Evolutionary conservation across 2,888 invertebrate species (phyloP), one percentile per base, ranked within the genome.

Genomic region (Aspidapion aeneum): DNA sequence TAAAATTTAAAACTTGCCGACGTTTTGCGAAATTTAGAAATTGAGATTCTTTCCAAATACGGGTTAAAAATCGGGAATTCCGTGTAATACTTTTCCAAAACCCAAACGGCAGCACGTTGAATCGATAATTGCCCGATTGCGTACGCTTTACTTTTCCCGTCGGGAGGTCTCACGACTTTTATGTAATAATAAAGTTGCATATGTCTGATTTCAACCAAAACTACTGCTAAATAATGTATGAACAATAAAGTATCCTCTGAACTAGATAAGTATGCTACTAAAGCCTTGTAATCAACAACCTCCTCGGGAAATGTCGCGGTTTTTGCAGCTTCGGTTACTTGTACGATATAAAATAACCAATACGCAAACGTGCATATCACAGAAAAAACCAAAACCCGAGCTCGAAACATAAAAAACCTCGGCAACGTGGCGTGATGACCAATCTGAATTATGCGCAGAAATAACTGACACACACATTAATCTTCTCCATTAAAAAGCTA

Each of bases 51-150:
- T 77, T 97, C 96, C 74, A 97, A 83, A 78, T 97, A 97, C 0
- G 97, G 97, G 82, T 99, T 99, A 77, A 96, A 99, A 70, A 96
- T 93, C 0, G 95, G 90, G 79, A 99, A 99, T 76, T 96, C 96
- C 0, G 94, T 91, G 76, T 98, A 97, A 80, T 99, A 99, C 73
- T 90, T 91, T 79, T 98, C 95, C 51, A 98, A 81, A 2, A 96
- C 90, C 91, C 94, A 94, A 7, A 96, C 93, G 0, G 98, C 97
- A 0, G 98, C 95, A 73, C 97, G 83, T 78, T 98, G 98, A 72
- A 98, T 94, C 73, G 96, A 96, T 66, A 98, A 82, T 78, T 93
- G 91, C 0, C 94, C 94, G 16, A 96, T 88, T n/a, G 89, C 87
- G 78, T 94, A 97, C 0, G 93, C 90, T 70, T 88, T 86, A 68